A percentile compares a stretch with the other conserved stretches of the same genome.
Conservation (phyloP, 2,888 invertebrate genomes). For the Hydraecia micacea region DNA sequence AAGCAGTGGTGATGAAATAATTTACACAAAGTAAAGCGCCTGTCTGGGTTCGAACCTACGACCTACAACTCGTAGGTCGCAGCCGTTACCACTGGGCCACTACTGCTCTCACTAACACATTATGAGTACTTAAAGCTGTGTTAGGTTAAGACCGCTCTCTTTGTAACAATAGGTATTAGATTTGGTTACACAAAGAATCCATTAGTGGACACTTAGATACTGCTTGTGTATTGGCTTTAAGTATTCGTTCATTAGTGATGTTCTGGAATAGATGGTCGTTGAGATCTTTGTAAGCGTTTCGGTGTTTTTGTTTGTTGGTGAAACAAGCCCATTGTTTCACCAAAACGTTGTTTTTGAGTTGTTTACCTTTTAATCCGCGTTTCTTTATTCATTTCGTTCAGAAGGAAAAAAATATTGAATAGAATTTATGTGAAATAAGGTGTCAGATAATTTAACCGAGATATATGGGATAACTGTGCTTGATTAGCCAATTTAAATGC, state of each 20-base stretch:
- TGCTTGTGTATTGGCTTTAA: conserved; percentile 14
- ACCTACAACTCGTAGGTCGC: too few species aligned
- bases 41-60: too few species aligned
- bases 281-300: conserved; percentile 1
- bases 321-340: background rate
- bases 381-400: background rate
- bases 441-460: too few species aligned
- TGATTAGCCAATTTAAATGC: background rate
- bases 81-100: too few species aligned
- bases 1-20: too few species aligned
- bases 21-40: too few species aligned
- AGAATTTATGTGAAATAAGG: too few species aligned
- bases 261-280: conserved; percentile 11
- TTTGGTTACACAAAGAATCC: conserved; percentile 54
- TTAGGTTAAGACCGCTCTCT: conserved; percentile 26
- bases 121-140: conserved; percentile 22
- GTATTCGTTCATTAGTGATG: conserved; percentile 32
- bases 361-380: background rate
- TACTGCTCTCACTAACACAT: conserved; percentile 15
- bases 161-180: conserved; percentile 30
- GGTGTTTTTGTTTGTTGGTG: background rate
- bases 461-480: background rate
- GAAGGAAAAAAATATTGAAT: background rate
- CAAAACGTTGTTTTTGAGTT: background rate
- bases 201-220: conserved; percentile 52